Percentiles rank a stretch among this genome's conserved stretches.
Conservation (phyloP, 2,888 invertebrate genomes). For the Limnephilus rhombicus region DNA sequence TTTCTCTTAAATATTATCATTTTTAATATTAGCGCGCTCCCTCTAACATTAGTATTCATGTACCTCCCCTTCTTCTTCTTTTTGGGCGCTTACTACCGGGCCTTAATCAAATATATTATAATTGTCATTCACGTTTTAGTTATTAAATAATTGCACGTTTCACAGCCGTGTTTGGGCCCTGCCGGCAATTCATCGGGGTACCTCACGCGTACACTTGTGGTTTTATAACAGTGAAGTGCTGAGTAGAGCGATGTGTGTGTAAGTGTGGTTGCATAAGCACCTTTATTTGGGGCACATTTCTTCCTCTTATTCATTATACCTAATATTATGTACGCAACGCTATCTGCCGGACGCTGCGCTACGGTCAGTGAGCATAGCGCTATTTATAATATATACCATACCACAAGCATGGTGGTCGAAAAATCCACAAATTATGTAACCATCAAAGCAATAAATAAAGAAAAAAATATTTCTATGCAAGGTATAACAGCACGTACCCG, state of each 20-base stretch:
- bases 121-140: too few species aligned
- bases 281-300: neutral
- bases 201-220: neutral
- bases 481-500: too few species aligned
- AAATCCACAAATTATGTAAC: too few species aligned
- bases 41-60: too few species aligned
- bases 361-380: neutral
- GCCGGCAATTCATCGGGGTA: neutral
- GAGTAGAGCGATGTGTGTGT: neutral
- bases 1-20: too few species aligned
- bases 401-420: too few species aligned
- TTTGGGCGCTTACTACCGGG: too few species aligned
- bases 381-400: neutral
- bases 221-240: neutral
- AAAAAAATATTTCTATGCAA: too few species aligned
- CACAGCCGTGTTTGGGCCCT: neutral
- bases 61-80: too few species aligned
- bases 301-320: neutral
- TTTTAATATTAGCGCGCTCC: too few species aligned
- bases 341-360: neutral
- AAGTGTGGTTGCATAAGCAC: neutral
- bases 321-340: neutral
- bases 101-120: too few species aligned
- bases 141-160: neutral
- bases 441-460: too few species aligned